These are phyloP conservation scores for Notodonta ziczac DNA, from an alignment of 2,888 invertebrate species.

Conservation along the genomic window DNA sequence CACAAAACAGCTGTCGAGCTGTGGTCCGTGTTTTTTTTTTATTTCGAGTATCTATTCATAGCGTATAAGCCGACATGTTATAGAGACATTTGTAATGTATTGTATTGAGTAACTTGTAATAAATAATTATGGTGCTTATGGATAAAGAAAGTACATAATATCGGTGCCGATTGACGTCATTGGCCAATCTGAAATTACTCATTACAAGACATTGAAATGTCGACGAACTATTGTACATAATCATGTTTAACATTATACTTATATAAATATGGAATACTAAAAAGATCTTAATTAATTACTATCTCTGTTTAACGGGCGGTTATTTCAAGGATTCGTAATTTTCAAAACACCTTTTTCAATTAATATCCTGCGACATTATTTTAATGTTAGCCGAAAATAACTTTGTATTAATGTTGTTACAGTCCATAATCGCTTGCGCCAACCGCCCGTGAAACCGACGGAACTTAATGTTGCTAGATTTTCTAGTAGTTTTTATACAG, in stretches of 20 bases:
- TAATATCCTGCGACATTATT: conserved; percentile 11
- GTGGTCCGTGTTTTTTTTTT: conserved; percentile 26
- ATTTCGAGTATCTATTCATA: conserved; percentile 17
- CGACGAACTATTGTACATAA: conserved; percentile 39
- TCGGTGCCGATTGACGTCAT: no score
- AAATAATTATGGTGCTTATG: no score
- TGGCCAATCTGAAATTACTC: not conserved
- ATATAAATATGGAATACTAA: conserved; percentile 21
- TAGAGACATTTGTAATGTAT: conserved; percentile 17
- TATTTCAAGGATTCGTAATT: conserved; percentile 3
- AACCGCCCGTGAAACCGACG: conserved; percentile 22
- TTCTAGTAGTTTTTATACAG: conserved; percentile 59
- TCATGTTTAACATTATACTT: conserved; percentile 33
- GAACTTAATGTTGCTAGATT: conserved; percentile 47
- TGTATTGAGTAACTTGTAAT: conserved; percentile 9
- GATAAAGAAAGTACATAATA: no score
- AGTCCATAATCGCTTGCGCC: conserved; percentile 17
- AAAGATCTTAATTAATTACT: conserved; percentile 30
- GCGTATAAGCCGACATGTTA: conserved; percentile 3
- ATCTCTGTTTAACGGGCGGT: conserved; percentile 15
- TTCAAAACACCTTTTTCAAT: not conserved
- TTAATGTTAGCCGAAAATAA: conserved; percentile 14
- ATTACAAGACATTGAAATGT: conserved; percentile 20
- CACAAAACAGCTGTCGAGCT: conserved; percentile 30
- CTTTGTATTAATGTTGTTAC: conserved; percentile 10